Evolutionary conservation across 2,888 invertebrate species (phyloP), one percentile per base, ranked within the genome.

Genomic region (Rotaria macrura): DNA sequence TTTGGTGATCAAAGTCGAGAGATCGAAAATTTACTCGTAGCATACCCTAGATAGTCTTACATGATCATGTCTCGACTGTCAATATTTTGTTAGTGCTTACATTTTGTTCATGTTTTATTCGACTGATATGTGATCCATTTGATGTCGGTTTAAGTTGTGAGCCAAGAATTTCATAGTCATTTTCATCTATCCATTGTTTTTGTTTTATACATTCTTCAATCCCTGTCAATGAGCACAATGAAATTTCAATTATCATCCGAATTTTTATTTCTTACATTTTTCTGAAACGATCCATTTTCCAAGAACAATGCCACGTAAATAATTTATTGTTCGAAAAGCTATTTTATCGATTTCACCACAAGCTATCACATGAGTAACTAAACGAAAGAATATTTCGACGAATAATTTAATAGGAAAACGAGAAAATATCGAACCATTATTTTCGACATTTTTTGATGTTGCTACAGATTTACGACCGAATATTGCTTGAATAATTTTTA

Each of bases 61-160:
- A n/a, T n/a, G n/a, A n/a, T n/a, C n/a, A n/a, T n/a, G n/a, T n/a
- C n/a, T n/a, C n/a, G n/a, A n/a, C n/a, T n/a, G n/a, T n/a, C n/a
- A n/a, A n/a, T n/a, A n/a, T n/a, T n/a, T 23, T 1, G 40, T 23
- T 14, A 40, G 6, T 4, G 5, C 38, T 20, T 79, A 79, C 79
- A n/a, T 79, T 79, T 79, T 79, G 40, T 79, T 79, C 79, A 79
- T 79, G 79, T 79, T 43, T 79, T 12, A 79, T 25, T 79, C 79
- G 79, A 43, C 79, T 79, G 5, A 23, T 43, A 43, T 43, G 40
- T n/a, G 43, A 9, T 43, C 79, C 79, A 43, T 43, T 43, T 23
- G 43, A 43, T n/a, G 9, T 79, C 5, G 79, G 79, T 79, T 79
- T 43, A 12, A 40, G 10, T 25, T 40, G 43, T 43, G 79, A 79